Evolutionary conservation across 2,113 vertebrate genomes (phyloP).

Genomic region (Ploceus nigricollis): DNA sequence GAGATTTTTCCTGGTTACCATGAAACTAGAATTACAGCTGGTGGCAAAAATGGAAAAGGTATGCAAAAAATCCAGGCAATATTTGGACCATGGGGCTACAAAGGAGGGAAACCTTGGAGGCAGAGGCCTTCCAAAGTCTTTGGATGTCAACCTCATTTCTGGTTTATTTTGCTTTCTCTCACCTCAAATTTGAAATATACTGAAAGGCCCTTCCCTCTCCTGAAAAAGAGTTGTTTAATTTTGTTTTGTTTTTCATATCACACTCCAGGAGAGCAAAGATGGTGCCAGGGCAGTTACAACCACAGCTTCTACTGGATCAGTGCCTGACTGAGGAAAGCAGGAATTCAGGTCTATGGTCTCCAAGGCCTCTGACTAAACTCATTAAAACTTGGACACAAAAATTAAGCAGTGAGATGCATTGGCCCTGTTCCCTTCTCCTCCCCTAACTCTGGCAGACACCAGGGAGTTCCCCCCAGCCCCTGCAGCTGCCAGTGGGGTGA

Average conservation of each 20-base stretch:
- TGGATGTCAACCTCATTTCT: not conserved
- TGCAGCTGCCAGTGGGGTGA: not conserved
- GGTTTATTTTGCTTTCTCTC: constrained; percentile 26
- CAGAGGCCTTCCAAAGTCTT: not conserved
- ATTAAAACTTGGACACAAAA: not conserved
- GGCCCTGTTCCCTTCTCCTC: not conserved
- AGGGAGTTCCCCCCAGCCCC: not conserved
- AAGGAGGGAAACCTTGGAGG: not conserved
- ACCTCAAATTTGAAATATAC: not conserved
- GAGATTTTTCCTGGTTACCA: not conserved
- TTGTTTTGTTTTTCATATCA: not conserved
- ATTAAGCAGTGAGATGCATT: not conserved
- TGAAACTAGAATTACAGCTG: constrained; percentile 37
- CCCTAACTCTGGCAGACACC: not conserved
- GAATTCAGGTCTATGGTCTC: not conserved
- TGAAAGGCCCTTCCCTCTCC: not conserved
- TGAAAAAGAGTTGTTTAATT: not conserved
- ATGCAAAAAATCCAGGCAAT: constrained; percentile 15
- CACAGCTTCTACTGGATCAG: constrained; percentile 12
- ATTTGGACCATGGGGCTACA: constrained; percentile 17
- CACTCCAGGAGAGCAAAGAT: constrained; percentile 7
- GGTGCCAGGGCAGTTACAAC: constrained; percentile 35
- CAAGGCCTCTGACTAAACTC: not conserved
- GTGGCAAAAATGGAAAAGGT: constrained; percentile 18
- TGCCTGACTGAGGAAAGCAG: constrained; percentile 5